Percentiles rank a stretch among this genome's conserved stretches.
phyloP scores from a whole-genome alignment of 2,113 vertebrate species.

The Hydropotes inermis region DNA sequence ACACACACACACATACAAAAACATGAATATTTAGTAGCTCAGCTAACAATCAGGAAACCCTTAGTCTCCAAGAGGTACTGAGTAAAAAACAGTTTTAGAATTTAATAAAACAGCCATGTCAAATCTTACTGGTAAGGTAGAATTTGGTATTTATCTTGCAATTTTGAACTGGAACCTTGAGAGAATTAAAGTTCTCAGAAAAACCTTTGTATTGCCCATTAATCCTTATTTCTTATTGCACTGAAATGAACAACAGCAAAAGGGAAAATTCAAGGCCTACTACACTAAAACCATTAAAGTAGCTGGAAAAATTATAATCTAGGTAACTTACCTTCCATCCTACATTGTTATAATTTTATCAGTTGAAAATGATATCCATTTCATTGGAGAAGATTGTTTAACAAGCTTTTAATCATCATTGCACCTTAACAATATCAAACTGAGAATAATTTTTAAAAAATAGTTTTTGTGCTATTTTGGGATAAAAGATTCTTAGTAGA shows the following conservation, averaged over 20 bases:
- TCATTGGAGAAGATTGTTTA: neutral
- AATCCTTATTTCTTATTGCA: neutral
- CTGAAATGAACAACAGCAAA: neutral
- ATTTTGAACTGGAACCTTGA: neutral
- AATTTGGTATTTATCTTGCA: neutral
- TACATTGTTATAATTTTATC: neutral
- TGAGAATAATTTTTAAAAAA: neutral
- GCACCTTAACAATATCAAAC: neutral
- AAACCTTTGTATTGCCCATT: neutral
- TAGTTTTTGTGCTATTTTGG: neutral
- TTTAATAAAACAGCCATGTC: constrained; percentile 24
- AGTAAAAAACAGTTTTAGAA: constrained; percentile 29
- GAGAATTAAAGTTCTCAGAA: constrained; percentile 21
- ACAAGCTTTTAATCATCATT: neutral
- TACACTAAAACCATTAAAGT: neutral
- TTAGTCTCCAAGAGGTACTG: neutral
- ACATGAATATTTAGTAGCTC: neutral
- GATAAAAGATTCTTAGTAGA: neutral
- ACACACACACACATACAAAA: neutral
- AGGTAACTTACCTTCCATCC: neutral
- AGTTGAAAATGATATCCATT: neutral
- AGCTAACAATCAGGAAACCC: constrained; percentile 4
- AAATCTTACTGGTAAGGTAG: neutral
- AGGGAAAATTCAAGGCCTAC: neutral
- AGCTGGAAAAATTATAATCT: neutral